Conservation (phyloP, 2,113 vertebrate genomes). For the Hippopotamus amphibius region DNA sequence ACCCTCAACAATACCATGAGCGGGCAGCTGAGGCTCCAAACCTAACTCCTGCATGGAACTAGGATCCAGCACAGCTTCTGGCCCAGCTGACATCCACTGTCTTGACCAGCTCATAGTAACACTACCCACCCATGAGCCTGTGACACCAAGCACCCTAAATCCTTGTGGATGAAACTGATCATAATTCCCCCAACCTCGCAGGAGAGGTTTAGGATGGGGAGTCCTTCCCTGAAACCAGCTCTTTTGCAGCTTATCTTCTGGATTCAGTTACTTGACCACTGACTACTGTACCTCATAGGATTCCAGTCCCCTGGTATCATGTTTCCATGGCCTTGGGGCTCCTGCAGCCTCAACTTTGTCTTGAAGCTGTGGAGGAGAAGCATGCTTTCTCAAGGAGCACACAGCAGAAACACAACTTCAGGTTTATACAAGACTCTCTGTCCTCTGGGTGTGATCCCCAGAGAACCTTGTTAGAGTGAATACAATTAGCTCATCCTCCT, state of each 20-base stretch:
- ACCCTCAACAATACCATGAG: not conserved
- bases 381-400: not conserved
- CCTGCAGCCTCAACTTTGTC: not conserved
- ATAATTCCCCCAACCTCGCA: not conserved
- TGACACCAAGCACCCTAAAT: not conserved
- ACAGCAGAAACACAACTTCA: not conserved
- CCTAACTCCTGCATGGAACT: not conserved
- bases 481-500: not conserved
- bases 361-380: not conserved
- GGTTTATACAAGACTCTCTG: not conserved
- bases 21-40: not conserved
- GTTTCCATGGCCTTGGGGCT: not conserved
- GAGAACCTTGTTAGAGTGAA: not conserved
- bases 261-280: not conserved
- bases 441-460: not conserved
- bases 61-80: not conserved
- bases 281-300: not conserved
- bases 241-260: not conserved
- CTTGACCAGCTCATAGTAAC: not conserved
- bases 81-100: no score
- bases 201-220: not conserved
- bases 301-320: rapidly evolving
- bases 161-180: not conserved
- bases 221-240: not conserved
- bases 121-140: not conserved